Base-by-base conservation (phyloP, 1,140 invertebrate genomes). In the Papilio polytes region DNA sequence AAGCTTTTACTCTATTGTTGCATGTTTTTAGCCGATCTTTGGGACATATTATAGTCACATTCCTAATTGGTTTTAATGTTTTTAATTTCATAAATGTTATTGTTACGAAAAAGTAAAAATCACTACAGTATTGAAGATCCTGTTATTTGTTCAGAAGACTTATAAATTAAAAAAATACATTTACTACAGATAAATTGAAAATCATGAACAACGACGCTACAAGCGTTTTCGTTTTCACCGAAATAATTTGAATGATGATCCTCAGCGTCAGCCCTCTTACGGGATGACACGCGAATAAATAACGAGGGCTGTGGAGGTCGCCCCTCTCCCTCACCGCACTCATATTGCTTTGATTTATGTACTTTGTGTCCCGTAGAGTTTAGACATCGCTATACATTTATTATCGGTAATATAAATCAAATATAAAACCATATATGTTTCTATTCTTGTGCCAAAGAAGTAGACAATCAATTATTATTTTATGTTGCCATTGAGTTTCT, bases 281-380 rank as follows among this genome's bases (percentile, higher is more conserved):
- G 26, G 26, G 63, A 70, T 70, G 63, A 70, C 15, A 70, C 26
- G 63, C 22, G 63, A 26, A 36, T 70, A 70, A 70, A 70, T 70
- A 70, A 70, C 12, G 63, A 70, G 63, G 63, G 63, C 13, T 36
- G 63, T 31, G 4, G 22, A 26, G 22, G 22, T 9, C n/a, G 56
- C 59, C 20, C 22, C 22, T 6, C 59, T 8, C 20, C 22, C 9
- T 0, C 59, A 4, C 22, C 2, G 8, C 20, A 22, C 59, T 8
- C 9, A 20, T 18, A 18, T 15, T 7, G 48, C 53, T 56, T 56
- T 56, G 53, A 56, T 56, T 56, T 56, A 56, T 56, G 53, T 56
- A 56, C 53, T 18, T 56, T 20, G 53, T 1, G n/a, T n/a, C 53
- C n/a, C 53, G 53, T 20, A 56, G 36, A 41, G 53, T 56, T 20